Percentiles rank a stretch among this genome's conserved stretches.
Evolutionary conservation across 2,113 vertebrate species (phyloP).

Genomic region (Phyllostomus hastatus): DNA sequence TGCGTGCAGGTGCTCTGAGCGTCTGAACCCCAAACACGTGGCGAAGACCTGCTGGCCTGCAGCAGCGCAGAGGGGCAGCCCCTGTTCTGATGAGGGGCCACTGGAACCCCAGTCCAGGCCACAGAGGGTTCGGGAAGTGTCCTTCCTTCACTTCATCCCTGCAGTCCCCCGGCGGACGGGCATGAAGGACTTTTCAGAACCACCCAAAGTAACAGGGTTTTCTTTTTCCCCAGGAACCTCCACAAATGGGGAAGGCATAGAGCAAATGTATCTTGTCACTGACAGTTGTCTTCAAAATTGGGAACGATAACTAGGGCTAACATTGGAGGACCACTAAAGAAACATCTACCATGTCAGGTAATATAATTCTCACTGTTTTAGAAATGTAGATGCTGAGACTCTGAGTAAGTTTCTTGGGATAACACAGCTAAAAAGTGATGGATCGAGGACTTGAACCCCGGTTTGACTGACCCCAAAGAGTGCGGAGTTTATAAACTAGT

Average conservation of each 20-base stretch:
- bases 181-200: not conserved
- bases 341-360: not conserved
- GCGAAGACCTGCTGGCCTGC: not conserved
- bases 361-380: not conserved
- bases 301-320: not conserved
- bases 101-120: not conserved
- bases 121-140: not conserved
- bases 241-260: not conserved
- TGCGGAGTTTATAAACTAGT: not conserved
- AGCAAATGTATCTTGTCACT: not conserved
- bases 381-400: not conserved
- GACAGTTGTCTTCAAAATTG: not conserved
- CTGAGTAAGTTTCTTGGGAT: not conserved
- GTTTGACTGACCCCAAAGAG: not conserved
- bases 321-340: not conserved
- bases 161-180: not conserved
- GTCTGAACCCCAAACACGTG: not conserved
- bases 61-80: not conserved
- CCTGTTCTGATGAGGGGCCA: not conserved
- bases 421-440: not conserved
- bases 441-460: not conserved
- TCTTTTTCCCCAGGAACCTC: not conserved
- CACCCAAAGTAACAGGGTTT: not conserved
- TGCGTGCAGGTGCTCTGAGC: not conserved
- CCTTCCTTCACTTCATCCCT: not conserved